Percentiles rank a stretch among this genome's conserved stretches.
Conservation (phyloP, 1,140 invertebrate genomes). For the Rhyzopertha dominica region DNA sequence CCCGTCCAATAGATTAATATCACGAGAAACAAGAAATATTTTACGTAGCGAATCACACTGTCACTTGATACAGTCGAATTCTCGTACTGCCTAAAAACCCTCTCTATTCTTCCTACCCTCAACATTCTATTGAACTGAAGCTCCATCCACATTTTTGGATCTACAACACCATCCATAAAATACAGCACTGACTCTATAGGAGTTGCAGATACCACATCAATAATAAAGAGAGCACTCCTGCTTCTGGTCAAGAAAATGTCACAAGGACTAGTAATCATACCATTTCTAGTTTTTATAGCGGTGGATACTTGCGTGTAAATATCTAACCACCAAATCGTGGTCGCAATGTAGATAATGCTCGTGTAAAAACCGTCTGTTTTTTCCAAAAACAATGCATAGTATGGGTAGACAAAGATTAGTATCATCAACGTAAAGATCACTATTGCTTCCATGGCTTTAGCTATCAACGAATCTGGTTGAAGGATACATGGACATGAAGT, state of each 20-base stretch:
- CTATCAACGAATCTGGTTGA: slow-evolving; percentile 17
- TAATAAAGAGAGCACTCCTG: not conserved
- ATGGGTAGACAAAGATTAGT: too few relatives aligned
- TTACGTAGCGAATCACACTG: too few relatives aligned
- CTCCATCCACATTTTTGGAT: too few relatives aligned
- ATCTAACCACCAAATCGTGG: slow-evolving; percentile 15
- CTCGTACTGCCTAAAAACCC: too few relatives aligned
- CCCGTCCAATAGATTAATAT: too few relatives aligned
- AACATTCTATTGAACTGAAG: too few relatives aligned
- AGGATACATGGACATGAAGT: slow-evolving; percentile 18
- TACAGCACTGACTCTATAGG: slow-evolving; percentile 19
- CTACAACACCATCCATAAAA: slow-evolving; percentile 11
- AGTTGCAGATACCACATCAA: slow-evolving; percentile 16
- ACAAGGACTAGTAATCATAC: not conserved
- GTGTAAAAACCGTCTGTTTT: slow-evolving; percentile 1
- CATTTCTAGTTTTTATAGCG: slow-evolving; percentile 14
- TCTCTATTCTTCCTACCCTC: too few relatives aligned
- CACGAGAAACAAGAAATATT: too few relatives aligned
- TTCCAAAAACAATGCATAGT: not conserved
- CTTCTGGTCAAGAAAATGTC: slow-evolving; percentile 12
- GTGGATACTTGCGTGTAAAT: slow-evolving; percentile 19
- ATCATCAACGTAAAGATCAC: too few relatives aligned
- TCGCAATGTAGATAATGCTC: slow-evolving; percentile 12
- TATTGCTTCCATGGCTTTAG: slow-evolving; percentile 12
- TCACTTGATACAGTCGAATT: too few relatives aligned